phyloP scores from a whole-genome alignment of 2,113 vertebrate genomes.

The Cephalopholis sonnerati region DNA sequence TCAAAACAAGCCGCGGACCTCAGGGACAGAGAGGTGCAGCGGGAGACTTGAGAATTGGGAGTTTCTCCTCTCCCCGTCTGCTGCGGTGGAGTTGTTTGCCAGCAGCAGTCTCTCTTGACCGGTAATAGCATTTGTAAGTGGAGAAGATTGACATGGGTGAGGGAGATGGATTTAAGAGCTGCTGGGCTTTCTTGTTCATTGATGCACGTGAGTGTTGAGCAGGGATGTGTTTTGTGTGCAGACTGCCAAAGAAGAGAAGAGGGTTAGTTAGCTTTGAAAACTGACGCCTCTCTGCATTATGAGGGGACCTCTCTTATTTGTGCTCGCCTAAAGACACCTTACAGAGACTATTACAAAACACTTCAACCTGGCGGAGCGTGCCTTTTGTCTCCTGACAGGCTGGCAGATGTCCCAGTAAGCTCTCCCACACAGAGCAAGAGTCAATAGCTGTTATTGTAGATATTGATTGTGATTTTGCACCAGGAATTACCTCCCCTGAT shows the following conservation, averaged over 20 bases:
- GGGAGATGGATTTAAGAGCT: slow-evolving; percentile 53
- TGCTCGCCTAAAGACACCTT: background rate
- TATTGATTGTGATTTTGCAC: slow-evolving; percentile 68
- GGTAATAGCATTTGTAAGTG: slow-evolving; percentile 68
- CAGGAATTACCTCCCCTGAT: slow-evolving; percentile 56
- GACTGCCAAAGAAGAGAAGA: slow-evolving; percentile 22
- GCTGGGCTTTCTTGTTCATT: slow-evolving; percentile 49
- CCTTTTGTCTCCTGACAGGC: slow-evolving; percentile 44
- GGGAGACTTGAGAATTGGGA: slow-evolving; percentile 68
- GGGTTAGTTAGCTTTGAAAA: slow-evolving; percentile 27
- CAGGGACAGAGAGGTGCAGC: slow-evolving; percentile 63
- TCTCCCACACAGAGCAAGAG: slow-evolving; percentile 36
- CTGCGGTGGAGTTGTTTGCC: slow-evolving; percentile 70
- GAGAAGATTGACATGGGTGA: slow-evolving; percentile 66
- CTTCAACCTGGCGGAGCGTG: slow-evolving; percentile 21
- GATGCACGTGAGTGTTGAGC: slow-evolving; percentile 2
- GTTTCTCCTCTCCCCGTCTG: slow-evolving; percentile 64
- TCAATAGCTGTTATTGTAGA: slow-evolving; percentile 60
- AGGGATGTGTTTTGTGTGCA: slow-evolving; percentile 23
- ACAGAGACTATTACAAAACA: slow-evolving; percentile 1
- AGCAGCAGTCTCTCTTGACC: slow-evolving; percentile 72
- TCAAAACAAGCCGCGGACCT: slow-evolving; percentile 75
- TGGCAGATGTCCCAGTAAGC: slow-evolving; percentile 66
- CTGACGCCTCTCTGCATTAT: background rate
- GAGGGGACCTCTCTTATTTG: slow-evolving; percentile 3